These are phyloP conservation scores for Drosophila yooni DNA, from an alignment of 2,888 invertebrate species.

Conservation along the genomic window DNA sequence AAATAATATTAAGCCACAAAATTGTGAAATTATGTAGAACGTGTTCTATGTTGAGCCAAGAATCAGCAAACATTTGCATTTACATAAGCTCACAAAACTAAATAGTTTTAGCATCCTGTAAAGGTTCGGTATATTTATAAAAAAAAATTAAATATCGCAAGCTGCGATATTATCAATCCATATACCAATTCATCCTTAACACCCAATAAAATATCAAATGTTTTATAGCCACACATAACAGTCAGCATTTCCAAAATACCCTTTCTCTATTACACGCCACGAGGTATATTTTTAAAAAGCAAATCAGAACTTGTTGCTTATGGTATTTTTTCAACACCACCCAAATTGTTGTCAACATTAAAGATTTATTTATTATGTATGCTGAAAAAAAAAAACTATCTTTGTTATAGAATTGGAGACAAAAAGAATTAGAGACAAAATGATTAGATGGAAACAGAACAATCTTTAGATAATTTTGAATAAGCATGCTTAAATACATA, in stretches of 20 bases:
- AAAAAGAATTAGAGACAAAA: constrained; percentile 1
- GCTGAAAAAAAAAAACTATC: no score
- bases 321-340: not conserved
- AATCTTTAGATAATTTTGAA: constrained; percentile 10
- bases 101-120: not conserved
- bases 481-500: constrained; percentile 29
- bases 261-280: not conserved
- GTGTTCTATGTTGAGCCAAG: constrained; percentile 23
- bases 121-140: not conserved
- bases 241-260: not conserved
- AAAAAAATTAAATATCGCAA: not conserved
- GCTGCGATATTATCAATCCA: not conserved
- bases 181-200: not conserved
- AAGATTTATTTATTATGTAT: not conserved
- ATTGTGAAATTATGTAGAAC: constrained; percentile 3
- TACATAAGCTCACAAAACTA: not conserved
- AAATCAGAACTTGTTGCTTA: constrained; percentile 4
- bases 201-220: not conserved
- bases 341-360: not conserved
- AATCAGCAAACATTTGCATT: constrained; percentile 16
- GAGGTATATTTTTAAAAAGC: not conserved
- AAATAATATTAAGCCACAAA: constrained; percentile 12
- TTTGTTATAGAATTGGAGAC: not conserved
- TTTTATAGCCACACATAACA: not conserved
- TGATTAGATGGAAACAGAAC: constrained; percentile 21